Evolutionary conservation across 2,888 invertebrate genomes (phyloP), one percentile per base, ranked within the genome.

Genomic region (Beris chalybata): DNA sequence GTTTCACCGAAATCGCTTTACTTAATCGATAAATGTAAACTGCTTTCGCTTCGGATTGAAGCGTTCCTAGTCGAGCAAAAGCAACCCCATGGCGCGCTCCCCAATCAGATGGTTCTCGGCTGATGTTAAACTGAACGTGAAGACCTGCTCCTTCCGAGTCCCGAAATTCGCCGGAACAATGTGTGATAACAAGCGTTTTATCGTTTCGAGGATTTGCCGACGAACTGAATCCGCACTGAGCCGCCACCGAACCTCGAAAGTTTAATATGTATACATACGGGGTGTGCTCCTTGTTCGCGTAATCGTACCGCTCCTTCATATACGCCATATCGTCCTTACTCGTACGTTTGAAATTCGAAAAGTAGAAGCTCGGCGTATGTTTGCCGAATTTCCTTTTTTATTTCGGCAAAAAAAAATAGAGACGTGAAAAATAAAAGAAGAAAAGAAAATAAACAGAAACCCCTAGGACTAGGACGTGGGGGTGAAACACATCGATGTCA

Each of bases 171-270:
- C 47, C 31, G 45, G 64, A 66, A 69, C 69, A 69, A 69, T 69
- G 67, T 69, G 69, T 69, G 69, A 69, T 69, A 69, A 69, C 69
- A 69, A 69, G 69, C 67, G 64, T 69, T 69, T 67, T 69, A 67
- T 67, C 69, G 69, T 67, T 67, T 66, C 30, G 13, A 57, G 53
- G 65, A 65, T 65, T 65, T 65, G 50, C 50, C 52, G 61, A 61
- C 61, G 52, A 61, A 43, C 52, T 32, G 6, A 48, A 47, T 59
- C 59, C 44, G 22, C 22, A 43, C 30, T 13, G 29, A 52, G 22
- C 50, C 52, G n/a, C 52, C 15, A 52, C 47, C 61, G 47, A 12
- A 43, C 38, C 38, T 38, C 38, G 38, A 38, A 38, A 38, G 38
- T 38, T 38, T 38, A 38, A 38, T n/a, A n/a, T 38, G 38, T 38